These are phyloP conservation scores for Melipona beecheii DNA, from an alignment of 2,888 invertebrate genomes.

Conservation along the genomic window DNA sequence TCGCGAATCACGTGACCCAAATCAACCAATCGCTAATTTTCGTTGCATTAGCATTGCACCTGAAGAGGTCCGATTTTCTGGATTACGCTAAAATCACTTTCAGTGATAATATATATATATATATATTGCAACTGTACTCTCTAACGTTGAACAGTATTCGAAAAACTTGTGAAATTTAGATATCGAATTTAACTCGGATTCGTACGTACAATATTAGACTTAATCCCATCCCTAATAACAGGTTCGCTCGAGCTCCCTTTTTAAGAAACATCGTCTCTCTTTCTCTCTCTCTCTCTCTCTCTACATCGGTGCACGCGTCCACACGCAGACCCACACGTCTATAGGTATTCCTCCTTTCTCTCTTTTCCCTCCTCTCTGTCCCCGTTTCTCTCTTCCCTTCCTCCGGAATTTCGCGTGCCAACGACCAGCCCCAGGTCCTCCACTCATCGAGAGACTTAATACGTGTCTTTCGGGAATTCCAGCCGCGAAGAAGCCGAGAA, in stretches of 20 bases:
- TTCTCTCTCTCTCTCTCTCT: not conserved
- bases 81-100: no score
- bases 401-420: constrained; percentile 66
- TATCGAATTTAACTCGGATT: not conserved
- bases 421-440: constrained; percentile 51
- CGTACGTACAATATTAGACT: not conserved
- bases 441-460: constrained; percentile 66
- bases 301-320: not conserved
- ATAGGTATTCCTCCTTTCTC: not conserved
- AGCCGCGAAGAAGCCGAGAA: constrained; percentile 34
- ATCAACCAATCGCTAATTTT: no score
- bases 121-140: no score
- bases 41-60: no score
- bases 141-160: not conserved
- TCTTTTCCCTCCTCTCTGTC: constrained; percentile 22
- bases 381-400: constrained; percentile 27
- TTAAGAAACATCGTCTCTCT: constrained; percentile 65
- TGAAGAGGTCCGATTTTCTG: no score
- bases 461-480: constrained; percentile 66
- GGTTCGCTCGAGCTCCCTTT: constrained; percentile 79
- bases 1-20: no score
- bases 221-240: constrained; percentile 72
- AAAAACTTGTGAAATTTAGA: not conserved
- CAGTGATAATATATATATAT: no score
- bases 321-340: constrained; percentile 19